A percentile compares a stretch with the other conserved stretches of the same genome.
Conservation (phyloP, 2,113 vertebrate species). For the Lamprotornis superbus region DNA sequence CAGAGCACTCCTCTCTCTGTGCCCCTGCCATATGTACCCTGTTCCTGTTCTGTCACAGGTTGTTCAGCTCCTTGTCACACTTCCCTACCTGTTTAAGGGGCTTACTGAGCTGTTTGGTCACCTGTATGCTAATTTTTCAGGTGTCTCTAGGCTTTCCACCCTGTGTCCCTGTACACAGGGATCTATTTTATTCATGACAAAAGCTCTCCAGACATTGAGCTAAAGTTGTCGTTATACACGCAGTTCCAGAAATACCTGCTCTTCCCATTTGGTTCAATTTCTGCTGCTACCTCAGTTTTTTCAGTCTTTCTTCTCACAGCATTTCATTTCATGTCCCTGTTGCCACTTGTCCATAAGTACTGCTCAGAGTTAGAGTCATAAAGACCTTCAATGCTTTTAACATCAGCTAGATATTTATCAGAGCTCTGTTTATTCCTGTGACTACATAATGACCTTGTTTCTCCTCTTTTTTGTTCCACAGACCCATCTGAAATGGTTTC, state of each 20-base stretch:
- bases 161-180: fast-evolving
- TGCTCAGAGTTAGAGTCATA: not conserved
- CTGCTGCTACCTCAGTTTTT: not conserved
- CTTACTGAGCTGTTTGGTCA: not conserved
- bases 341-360: not conserved
- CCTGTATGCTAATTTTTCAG: not conserved
- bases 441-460: not conserved
- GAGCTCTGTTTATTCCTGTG: not conserved
- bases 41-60: not conserved
- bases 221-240: not conserved
- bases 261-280: not conserved
- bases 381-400: not conserved
- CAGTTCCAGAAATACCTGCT: not conserved
- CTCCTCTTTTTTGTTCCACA: not conserved
- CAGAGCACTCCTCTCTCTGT: not conserved
- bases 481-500: not conserved
- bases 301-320: not conserved
- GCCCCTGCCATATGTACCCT: not conserved
- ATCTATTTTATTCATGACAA: not conserved
- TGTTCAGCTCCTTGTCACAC: not conserved
- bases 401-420: not conserved
- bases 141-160: not conserved
- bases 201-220: not conserved
- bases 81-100: not conserved
- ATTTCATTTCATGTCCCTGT: not conserved